These are phyloP conservation scores for Myrmophylax atrothorax DNA, from an alignment of 2,113 vertebrate species.

Conservation along the genomic window DNA sequence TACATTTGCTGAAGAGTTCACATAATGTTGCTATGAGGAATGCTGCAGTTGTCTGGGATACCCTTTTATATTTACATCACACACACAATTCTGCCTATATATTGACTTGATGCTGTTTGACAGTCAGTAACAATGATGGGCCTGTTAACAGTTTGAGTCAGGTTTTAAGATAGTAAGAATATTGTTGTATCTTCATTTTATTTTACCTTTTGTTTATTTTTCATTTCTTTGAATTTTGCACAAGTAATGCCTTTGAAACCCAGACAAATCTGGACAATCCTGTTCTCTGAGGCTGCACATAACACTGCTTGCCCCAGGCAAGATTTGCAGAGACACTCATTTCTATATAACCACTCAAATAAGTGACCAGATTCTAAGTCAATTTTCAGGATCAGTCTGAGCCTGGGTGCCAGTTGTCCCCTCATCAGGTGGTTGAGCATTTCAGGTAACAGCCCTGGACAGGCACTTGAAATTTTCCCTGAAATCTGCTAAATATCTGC, in stretches of 20 bases:
- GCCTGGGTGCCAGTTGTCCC: not conserved
- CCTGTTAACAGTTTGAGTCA: conserved; percentile 14
- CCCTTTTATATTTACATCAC: conserved; percentile 34
- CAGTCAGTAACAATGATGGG: not conserved
- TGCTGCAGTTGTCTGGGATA: conserved; percentile 66
- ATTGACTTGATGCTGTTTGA: conserved; percentile 6
- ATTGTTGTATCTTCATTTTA: not conserved
- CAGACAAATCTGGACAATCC: not conserved
- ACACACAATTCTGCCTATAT: not conserved
- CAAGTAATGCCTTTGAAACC: not conserved
- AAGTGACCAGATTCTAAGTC: not conserved
- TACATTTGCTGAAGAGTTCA: conserved; percentile 69
- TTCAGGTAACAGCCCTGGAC: not conserved
- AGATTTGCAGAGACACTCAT: not conserved
- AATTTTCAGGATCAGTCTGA: not conserved
- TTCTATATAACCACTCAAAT: not conserved
- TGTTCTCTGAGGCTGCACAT: not conserved
- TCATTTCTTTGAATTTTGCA: not conserved
- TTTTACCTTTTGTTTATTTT: conserved; percentile 13
- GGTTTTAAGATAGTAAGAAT: conserved; percentile 14
- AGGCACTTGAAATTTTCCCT: not conserved
- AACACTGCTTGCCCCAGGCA: not conserved
- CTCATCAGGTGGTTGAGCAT: not conserved
- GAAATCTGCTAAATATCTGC: not conserved
- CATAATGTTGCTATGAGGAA: conserved; percentile 69